These are phyloP conservation scores for Folsomia manolachei DNA, from an alignment of 2,888 invertebrate species.

Conservation along the genomic window DNA sequence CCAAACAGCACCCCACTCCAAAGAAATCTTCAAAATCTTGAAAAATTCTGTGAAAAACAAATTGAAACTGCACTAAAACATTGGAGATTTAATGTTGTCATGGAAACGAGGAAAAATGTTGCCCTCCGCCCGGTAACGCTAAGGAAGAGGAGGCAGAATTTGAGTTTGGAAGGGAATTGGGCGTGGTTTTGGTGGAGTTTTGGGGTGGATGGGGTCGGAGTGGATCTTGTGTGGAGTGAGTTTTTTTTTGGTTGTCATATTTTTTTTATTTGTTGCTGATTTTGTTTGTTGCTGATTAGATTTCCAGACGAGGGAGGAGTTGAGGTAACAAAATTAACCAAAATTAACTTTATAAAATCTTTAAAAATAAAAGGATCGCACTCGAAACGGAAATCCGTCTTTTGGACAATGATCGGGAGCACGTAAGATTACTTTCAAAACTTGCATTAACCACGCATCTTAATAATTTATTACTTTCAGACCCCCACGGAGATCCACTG, in stretches of 20 bases:
- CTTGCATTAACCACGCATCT: too few species aligned
- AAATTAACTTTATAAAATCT: too few species aligned
- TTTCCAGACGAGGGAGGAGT: slow-evolving; percentile 65
- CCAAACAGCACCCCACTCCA: slow-evolving; percentile 47
- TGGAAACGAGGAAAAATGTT: slow-evolving; percentile 62
- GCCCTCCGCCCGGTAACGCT: slow-evolving; percentile 77
- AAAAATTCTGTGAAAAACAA: slow-evolving; percentile 76
- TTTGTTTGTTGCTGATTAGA: too few species aligned
- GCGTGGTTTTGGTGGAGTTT: slow-evolving; percentile 93
- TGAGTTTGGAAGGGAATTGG: slow-evolving; percentile 88
- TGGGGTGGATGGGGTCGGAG: slow-evolving; percentile 85
- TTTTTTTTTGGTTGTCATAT: too few species aligned
- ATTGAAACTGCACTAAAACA: slow-evolving; percentile 73
- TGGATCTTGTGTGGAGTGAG: slow-evolving; percentile 99
- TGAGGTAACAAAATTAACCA: slow-evolving; percentile 58
- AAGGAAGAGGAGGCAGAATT: slow-evolving; percentile 79
- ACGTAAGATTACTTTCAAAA: too few species aligned
- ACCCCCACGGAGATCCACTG: slow-evolving; percentile 79
- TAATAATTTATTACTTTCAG: too few species aligned
- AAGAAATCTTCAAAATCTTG: slow-evolving; percentile 50
- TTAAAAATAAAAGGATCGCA: not conserved
- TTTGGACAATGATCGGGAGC: slow-evolving; percentile 84
- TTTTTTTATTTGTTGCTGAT: too few species aligned
- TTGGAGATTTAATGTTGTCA: slow-evolving; percentile 60
- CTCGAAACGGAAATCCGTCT: slow-evolving; percentile 89